Evolutionary conservation across 2,888 invertebrate genomes (phyloP), one percentile per base, ranked within the genome.

Genomic region (Chymomyza amoena): DNA sequence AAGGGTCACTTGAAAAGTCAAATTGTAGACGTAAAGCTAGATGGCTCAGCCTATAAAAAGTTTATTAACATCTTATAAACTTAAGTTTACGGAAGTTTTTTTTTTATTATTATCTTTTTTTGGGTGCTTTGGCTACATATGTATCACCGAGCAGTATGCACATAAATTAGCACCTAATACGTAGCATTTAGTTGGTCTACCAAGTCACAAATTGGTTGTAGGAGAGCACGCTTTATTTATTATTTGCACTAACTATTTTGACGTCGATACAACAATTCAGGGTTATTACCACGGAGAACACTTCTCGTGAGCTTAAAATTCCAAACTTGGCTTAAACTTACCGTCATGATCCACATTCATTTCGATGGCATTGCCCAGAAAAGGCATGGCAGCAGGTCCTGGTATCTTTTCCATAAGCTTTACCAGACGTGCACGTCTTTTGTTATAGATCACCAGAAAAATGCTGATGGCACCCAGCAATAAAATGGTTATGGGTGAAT

Each of bases 361-460:
- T 85, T 94, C 93, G 64, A 94, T 92, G 28, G 93, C 92, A 89
- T 95, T 92, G 54, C 95, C 95, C 67, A 95, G 85, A 16, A 95
- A 80, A 0, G 94, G 94, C 64, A 94, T 84, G 4, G 93, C 91
- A 1, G 92, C 91, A 13, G 94, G 94, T 62, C 94, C 94, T 9
- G 94, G 94, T 66, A 95, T 93, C 83, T 92, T 92, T 57, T 93
- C 92, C 67, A 94, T 92, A 66, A 93, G 89, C 73, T 91, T 90
- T 56, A 93, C 92, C 78, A 92, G 83, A 65, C 92, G 89, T 50
- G 90, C 88, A 59, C 92, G 88, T 59, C 90, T 73, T 64, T 86
- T 87, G 68, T 91, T 91, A 61, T 90, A 91, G 62, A 91, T 76
- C 70, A 91, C 81, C 61, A 90, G 69, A 72, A 89, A 91, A 1